These are phyloP conservation scores for Orthonychiurus folsomi DNA, from an alignment of 2,888 invertebrate species.

Conservation along the genomic window DNA sequence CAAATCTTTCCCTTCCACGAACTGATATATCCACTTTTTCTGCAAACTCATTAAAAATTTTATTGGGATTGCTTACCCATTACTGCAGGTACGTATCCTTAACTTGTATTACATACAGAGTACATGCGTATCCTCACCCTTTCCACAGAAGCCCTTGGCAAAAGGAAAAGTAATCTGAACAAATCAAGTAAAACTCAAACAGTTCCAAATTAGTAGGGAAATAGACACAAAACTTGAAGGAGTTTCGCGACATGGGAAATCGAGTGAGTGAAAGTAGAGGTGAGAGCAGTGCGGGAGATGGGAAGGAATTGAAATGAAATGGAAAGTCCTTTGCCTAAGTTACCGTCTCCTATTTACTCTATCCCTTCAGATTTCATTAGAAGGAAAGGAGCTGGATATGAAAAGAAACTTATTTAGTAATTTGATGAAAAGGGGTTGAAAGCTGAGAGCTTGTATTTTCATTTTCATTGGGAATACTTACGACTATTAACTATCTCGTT, in stretches of 20 bases:
- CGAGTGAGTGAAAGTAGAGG: too few relatives aligned
- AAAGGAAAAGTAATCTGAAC: neutral
- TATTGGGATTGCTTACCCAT: neutral
- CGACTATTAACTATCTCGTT: neutral
- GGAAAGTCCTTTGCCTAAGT: too few relatives aligned
- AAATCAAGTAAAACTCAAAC: neutral
- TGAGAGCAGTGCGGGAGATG: too few relatives aligned
- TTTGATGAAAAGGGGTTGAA: neutral
- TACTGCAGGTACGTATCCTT: neutral
- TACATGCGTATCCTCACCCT: neutral
- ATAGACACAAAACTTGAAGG: neutral
- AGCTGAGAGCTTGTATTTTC: neutral
- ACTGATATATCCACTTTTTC: neutral
- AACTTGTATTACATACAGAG: too few relatives aligned
- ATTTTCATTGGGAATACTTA: neutral
- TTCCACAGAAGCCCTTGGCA: neutral
- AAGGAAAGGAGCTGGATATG: neutral
- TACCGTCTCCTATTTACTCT: neutral
- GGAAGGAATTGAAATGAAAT: neutral
- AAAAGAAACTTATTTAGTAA: neutral
- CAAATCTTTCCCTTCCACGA: too few relatives aligned
- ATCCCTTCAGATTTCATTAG: neutral
- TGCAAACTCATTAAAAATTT: neutral
- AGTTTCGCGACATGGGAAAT: too few relatives aligned
- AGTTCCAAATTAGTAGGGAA: neutral